phyloP scores from a whole-genome alignment of 2,888 invertebrate genomes.

The Aphrophora alni region DNA sequence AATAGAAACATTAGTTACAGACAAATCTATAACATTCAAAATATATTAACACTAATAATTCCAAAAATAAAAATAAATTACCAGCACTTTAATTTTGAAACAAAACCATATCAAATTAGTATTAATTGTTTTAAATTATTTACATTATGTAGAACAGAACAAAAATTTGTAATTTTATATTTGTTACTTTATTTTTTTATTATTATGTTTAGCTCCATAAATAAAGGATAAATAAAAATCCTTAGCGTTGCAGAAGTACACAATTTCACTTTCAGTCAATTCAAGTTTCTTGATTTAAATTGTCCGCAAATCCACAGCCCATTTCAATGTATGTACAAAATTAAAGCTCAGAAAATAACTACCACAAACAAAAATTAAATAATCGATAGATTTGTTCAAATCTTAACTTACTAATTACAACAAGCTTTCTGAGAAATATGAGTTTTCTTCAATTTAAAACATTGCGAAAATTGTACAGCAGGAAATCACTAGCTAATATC shows the following conservation, averaged over 20 bases:
- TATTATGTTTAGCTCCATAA: not conserved
- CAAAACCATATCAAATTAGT: not conserved
- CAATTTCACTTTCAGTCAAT: not conserved
- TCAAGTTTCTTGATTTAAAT: not conserved
- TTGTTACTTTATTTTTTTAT: not conserved
- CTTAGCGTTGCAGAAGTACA: not conserved
- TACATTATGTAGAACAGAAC: not conserved
- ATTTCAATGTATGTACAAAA: not conserved
- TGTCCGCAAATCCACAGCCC: slow-evolving; percentile 9
- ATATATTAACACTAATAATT: not conserved
- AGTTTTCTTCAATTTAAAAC: not conserved
- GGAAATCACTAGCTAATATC: not conserved
- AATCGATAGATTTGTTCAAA: not conserved
- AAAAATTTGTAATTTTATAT: not conserved
- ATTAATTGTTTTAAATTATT: not conserved
- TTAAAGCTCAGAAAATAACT: not conserved
- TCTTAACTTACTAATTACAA: not conserved
- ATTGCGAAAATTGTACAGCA: not conserved
- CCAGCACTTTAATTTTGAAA: not conserved
- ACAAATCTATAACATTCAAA: not conserved
- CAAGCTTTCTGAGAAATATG: not conserved
- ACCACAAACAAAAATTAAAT: not conserved
- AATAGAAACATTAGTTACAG: not conserved
- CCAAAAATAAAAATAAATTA: not conserved
- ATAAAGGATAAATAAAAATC: not conserved